Conservation (phyloP, 2,888 invertebrate genomes). For the Orgyia antiqua region DNA sequence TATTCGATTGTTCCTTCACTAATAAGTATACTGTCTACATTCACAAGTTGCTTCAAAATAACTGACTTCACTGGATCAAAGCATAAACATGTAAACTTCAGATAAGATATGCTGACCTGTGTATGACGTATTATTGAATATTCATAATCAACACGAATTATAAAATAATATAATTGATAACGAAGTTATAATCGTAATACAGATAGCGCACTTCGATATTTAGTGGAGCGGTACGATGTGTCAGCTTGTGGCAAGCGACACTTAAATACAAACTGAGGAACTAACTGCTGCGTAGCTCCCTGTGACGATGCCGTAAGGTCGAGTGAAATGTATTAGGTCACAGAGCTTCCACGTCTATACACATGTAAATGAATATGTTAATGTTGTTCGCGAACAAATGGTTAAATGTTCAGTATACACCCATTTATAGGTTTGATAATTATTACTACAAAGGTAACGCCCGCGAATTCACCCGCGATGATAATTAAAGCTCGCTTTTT, state of each 20-base stretch:
- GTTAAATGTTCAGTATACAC: slow-evolving; percentile 49
- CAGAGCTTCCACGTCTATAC: slow-evolving; percentile 46
- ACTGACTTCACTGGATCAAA: slow-evolving; percentile 69
- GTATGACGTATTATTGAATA: slow-evolving; percentile 52
- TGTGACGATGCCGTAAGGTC: slow-evolving; percentile 40
- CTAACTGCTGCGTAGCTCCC: slow-evolving; percentile 29
- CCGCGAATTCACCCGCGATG: too few species aligned
- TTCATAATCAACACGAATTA: slow-evolving; percentile 65
- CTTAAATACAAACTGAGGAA: slow-evolving; percentile 22
- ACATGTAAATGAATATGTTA: slow-evolving; percentile 67
- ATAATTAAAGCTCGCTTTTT: too few species aligned
- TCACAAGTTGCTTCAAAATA: slow-evolving; percentile 56
- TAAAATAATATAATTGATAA: slow-evolving; percentile 57
- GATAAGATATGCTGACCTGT: slow-evolving; percentile 71
- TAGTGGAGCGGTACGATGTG: slow-evolving; percentile 14
- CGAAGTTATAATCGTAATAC: slow-evolving; percentile 57
- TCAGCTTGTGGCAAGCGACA: slow-evolving; percentile 35
- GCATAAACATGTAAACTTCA: slow-evolving; percentile 73
- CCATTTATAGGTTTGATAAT: slow-evolving; percentile 55
- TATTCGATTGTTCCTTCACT: slow-evolving; percentile 11
- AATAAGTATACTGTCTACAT: slow-evolving; percentile 36
- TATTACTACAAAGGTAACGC: too few species aligned
- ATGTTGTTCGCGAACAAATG: slow-evolving; percentile 53
- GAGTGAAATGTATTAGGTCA: slow-evolving; percentile 55
- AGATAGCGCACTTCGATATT: slow-evolving; percentile 42